phyloP scores from a whole-genome alignment of 2,797 vertebrate genomes.

The Amblyraja radiata region DNA sequence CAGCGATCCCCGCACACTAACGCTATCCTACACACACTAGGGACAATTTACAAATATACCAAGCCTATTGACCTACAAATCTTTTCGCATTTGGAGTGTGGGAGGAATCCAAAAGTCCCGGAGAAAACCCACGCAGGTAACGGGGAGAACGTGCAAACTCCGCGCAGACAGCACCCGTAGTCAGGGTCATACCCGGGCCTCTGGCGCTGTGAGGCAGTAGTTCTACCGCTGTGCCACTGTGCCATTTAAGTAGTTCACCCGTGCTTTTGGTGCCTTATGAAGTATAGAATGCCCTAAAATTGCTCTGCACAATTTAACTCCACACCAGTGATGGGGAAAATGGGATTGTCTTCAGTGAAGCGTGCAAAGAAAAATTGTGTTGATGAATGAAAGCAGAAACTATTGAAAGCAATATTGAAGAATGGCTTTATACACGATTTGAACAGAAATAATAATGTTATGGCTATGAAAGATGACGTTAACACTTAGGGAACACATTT shows the following conservation, averaged over 20 bases:
- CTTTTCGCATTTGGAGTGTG: too few relatives aligned
- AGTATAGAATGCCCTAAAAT: neutral
- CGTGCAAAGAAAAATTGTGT: conserved; percentile 17
- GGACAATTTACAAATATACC: too few relatives aligned
- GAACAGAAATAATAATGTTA: conserved; percentile 38
- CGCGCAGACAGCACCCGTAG: too few relatives aligned
- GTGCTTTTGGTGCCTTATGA: neutral
- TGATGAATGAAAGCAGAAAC: conserved; percentile 33
- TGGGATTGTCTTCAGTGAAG: conserved; percentile 2
- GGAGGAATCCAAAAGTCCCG: too few relatives aligned
- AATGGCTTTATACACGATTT: conserved; percentile 34
- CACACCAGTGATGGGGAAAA: neutral
- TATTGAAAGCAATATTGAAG: conserved; percentile 35
- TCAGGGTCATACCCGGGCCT: too few relatives aligned
- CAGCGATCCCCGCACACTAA: too few relatives aligned
- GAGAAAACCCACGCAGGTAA: too few relatives aligned
- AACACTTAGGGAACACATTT: conserved; percentile 34
- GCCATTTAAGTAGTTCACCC: neutral
- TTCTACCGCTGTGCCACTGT: too few relatives aligned
- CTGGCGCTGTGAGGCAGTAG: too few relatives aligned
- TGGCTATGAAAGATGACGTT: conserved; percentile 27
- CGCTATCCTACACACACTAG: too few relatives aligned
- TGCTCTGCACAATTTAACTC: neutral
- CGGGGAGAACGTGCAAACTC: too few relatives aligned
- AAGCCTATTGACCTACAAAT: too few relatives aligned